Evolutionary conservation across 2,113 vertebrate species (phyloP).

Genomic region (Cynocephalus volans): DNA sequence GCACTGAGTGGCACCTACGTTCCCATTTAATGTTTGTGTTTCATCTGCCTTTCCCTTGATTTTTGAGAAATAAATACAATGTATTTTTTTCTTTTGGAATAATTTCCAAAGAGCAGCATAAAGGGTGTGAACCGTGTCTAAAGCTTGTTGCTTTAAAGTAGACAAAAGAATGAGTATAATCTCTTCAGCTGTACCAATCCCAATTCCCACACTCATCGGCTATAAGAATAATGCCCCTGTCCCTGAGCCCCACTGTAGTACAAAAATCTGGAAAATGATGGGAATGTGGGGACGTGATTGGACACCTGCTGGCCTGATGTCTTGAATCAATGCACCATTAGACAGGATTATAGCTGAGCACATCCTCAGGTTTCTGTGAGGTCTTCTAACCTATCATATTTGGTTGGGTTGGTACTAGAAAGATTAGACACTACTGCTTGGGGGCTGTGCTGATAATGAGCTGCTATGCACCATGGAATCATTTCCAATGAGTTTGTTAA

Average conservation of each 20-base stretch:
- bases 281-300: too few relatives aligned
- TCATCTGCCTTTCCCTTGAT: neutral
- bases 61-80: neutral
- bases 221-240: neutral
- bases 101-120: neutral
- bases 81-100: neutral
- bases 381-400: neutral
- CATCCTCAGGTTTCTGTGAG: neutral
- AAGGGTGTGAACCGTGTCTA: neutral
- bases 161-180: neutral
- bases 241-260: neutral
- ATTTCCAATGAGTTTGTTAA: neutral
- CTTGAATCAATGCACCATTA: too few relatives aligned
- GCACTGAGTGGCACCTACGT: accelerated
- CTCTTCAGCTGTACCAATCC: neutral
- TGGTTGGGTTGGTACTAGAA: neutral
- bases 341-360: neutral
- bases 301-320: too few relatives aligned
- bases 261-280: neutral
- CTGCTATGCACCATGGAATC: neutral
- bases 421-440: neutral
- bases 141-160: neutral
- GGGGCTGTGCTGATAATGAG: neutral
- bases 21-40: neutral
- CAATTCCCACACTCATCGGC: neutral